phyloP scores from a whole-genome alignment of 1,140 invertebrate genomes.

The Maniola jurtina region DNA sequence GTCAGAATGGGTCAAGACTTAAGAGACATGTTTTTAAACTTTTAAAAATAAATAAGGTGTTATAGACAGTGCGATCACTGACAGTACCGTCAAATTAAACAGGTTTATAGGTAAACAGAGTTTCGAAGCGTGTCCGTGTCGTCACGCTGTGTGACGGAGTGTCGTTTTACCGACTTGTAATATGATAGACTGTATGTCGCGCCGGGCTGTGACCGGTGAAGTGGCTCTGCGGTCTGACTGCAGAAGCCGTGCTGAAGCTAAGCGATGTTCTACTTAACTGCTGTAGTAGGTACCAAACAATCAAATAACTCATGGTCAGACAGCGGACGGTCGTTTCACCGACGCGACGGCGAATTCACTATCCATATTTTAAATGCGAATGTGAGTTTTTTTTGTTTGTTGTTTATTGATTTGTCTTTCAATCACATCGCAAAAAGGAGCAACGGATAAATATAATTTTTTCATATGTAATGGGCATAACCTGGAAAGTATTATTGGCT shows the following conservation, averaged over 20 bases:
- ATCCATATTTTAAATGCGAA: too few species aligned
- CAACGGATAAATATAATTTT: too few species aligned
- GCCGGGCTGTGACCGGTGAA: constrained; percentile 21
- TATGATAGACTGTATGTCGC: constrained; percentile 21
- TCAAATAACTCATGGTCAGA: too few species aligned
- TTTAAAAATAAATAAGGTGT: neutral
- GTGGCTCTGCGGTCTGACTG: constrained; percentile 10
- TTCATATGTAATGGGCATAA: too few species aligned
- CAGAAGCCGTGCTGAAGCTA: neutral
- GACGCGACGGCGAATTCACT: too few species aligned
- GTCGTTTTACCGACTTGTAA: constrained; percentile 31
- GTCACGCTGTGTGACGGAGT: constrained; percentile 23
- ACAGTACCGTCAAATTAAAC: constrained; percentile 22
- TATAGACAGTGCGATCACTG: neutral
- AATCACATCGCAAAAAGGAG: too few species aligned
- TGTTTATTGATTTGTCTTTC: too few species aligned
- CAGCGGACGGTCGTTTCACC: too few species aligned
- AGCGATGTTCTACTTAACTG: neutral
- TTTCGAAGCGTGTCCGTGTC: constrained; percentile 24
- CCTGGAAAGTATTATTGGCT: too few species aligned
- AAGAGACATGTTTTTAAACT: neutral
- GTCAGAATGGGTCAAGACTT: neutral
- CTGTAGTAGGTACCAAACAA: too few species aligned
- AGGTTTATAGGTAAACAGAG: constrained; percentile 26
- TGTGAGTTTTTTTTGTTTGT: too few species aligned